These are phyloP conservation scores for Sympetrum striolatum DNA, from an alignment of 2,888 invertebrate genomes.

Conservation along the genomic window DNA sequence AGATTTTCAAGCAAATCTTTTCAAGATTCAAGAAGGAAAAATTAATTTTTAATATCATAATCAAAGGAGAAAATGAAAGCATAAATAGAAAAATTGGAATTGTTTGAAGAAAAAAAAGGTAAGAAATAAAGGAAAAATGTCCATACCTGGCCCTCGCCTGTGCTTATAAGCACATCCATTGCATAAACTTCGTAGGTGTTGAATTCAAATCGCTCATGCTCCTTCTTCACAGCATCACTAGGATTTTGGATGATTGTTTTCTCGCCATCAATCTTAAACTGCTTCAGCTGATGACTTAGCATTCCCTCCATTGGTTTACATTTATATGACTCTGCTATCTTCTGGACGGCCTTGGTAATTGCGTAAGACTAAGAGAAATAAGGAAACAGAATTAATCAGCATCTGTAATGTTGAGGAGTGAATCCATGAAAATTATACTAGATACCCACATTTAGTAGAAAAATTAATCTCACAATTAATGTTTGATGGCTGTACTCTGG, in stretches of 20 bases:
- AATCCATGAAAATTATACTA: too few species aligned
- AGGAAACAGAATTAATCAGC: conserved; percentile 49
- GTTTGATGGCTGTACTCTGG: too few species aligned
- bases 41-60: too few species aligned
- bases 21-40: too few species aligned
- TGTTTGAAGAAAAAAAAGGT: too few species aligned
- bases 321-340: conserved; percentile 89
- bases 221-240: conserved; percentile 93
- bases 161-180: conserved; percentile 96
- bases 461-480: too few species aligned
- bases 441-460: too few species aligned
- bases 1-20: too few species aligned
- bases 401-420: too few species aligned
- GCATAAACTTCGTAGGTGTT: conserved; percentile 98
- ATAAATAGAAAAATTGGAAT: background rate
- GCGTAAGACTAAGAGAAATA: conserved; percentile 74
- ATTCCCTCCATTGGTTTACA: conserved; percentile 98
- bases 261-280: conserved; percentile 96
- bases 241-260: conserved; percentile 98
- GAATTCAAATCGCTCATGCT: conserved; percentile 95
- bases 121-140: background rate
- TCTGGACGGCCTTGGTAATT: conserved; percentile 91
- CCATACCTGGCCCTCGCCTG: conserved; percentile 90
- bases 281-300: conserved; percentile 94
- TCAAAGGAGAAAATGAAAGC: too few species aligned